Evolutionary conservation across 2,888 invertebrate species (phyloP), one percentile per base, ranked within the genome.

Genomic region (Platerodrilus igneus): DNA sequence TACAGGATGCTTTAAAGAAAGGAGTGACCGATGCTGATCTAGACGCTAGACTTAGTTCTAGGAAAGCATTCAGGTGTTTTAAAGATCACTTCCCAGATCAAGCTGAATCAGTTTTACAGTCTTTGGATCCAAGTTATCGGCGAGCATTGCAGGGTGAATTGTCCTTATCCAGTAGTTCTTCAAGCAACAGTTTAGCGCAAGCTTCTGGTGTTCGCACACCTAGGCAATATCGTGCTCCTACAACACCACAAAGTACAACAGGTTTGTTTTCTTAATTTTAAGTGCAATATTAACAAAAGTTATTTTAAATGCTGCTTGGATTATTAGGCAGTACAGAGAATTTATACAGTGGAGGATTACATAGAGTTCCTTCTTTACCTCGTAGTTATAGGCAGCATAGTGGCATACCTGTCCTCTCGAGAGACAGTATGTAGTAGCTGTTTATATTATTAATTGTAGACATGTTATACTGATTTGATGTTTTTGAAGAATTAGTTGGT

Each of bases 11-110:
- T 1, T 80, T 97, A 11, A 78, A 83, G 45, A 81, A 82, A 50
- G 94, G 94, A 0, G 84, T 96, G 45, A 79, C 83, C 2, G 97
- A 99, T 74, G 95, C 97, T 0, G 97, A 99, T 68, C 79, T 86
- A 16, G 87, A 87, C 33, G 93, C 95, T 0, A 71, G 97, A 52
- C 81, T 81, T 6, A 77, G 78, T 56, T 84, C 88, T 0, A 76
- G 94, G 60, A 86, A 82, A 61, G 89, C 92, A n/a, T 96, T 83
- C 69, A 86, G 86, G 79, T 83, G 84, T 9, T 95, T 91, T 70
- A 81, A 85, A 35, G 82, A 86, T 2, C 88, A 91, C 62, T 96
- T 95, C 70, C 90, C 91, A 0, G 87, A 86, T 2, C 84, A 89
- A 54, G 94, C 94, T 0, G 94, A 95, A 47, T 74, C 77, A 15